Base-by-base conservation (phyloP, 2,113 vertebrate species). In the Nyctereutes procyonoides region DNA sequence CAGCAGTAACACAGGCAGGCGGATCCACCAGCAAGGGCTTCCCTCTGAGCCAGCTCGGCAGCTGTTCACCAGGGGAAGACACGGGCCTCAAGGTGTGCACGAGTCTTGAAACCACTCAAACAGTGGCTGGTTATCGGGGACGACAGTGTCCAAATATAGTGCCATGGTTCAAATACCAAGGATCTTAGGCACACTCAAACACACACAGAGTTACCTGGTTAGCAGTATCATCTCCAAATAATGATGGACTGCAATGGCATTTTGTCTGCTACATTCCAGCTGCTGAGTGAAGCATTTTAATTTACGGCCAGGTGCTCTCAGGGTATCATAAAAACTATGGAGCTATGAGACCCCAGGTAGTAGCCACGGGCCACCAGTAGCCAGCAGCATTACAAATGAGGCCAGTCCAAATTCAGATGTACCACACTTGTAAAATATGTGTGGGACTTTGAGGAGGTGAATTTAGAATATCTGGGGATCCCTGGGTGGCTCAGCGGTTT, bases 341-440 rank as follows among this genome's bases (percentile, higher is more conserved):
- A 92, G 28, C 32, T 81, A 2, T 24, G 9, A 0, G 1, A 15
- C 30, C 4, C 32, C 5, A 24, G 1, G 1, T 10, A 24, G 80
- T 16, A 28, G 56, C 28, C 24, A 26, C 19, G 6, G 12, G 17
- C 15, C 74, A 43, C n/a, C 15, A 56, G 60, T 15, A 28, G 24
- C 20, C 56, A 48, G 1, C 8, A 63, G 16, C 48, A 19, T 5
- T 6, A 8, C 16, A 38, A 15, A 48, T 10, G 5, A n/a, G 22
- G 14, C 48, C 51, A 6, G 6, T 51, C 13, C n/a, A 65, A 71
- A 65, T 0, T 28, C 62, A 63, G 19, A 74, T 22, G 1, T 5
- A 13, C 3, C 10, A 8, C 15, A 4, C 6, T 8, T 20, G 3
- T 1, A 13, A 85, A 62, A 30, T 9, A 3, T 0, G 2, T 11